Conservation (phyloP, 2,113 vertebrate species). For the Callorhinus ursinus region DNA sequence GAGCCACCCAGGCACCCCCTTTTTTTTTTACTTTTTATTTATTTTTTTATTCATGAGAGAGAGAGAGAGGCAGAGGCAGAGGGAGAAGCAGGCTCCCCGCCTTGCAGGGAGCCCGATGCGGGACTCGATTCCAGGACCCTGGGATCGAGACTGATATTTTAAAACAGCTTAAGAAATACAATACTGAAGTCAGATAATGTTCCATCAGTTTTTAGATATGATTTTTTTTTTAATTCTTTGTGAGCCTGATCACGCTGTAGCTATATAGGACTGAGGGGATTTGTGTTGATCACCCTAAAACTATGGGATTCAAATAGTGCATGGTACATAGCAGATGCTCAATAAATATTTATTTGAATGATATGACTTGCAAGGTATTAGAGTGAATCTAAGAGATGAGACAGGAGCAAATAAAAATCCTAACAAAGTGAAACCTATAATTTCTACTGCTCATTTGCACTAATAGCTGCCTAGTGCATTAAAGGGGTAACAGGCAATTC, state of each 20-base stretch:
- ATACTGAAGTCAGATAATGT: conserved; percentile 42
- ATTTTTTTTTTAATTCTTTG: background rate
- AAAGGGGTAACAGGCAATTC: background rate
- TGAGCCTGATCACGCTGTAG: background rate
- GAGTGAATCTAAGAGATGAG: background rate
- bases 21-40: too few relatives aligned
- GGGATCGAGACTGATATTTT: background rate
- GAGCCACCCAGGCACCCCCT: too few relatives aligned
- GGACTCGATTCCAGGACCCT: too few relatives aligned
- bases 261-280: background rate
- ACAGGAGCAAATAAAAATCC: background rate
- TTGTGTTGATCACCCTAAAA: background rate
- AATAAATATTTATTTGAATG: background rate
- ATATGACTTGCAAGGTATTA: background rate
- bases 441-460: conserved; percentile 34
- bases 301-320: background rate
- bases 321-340: background rate
- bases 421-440: background rate
- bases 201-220: background rate
- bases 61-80: too few relatives aligned
- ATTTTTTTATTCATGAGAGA: too few relatives aligned
- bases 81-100: too few relatives aligned
- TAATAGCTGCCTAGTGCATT: background rate
- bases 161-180: conserved; percentile 43
- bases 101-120: too few relatives aligned